Conservation (phyloP, 1,140 invertebrate genomes). For the Drosophila lowei region DNA sequence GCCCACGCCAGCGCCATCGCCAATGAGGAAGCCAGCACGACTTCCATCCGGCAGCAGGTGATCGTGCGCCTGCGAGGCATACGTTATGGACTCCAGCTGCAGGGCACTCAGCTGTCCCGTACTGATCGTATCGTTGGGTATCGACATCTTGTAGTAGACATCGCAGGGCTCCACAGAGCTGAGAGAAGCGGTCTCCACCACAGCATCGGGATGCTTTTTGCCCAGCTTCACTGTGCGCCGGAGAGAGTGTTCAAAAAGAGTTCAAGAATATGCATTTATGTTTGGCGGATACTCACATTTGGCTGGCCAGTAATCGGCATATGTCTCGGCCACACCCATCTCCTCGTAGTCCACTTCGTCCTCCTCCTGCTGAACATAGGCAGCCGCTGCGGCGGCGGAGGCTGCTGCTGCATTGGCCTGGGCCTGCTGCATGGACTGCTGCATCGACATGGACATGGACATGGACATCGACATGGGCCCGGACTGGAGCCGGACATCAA, state of each 20-base stretch:
- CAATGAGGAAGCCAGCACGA: slow-evolving; percentile 97
- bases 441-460: background rate
- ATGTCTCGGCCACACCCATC: slow-evolving; percentile 98
- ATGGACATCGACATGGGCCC: slow-evolving; percentile 4
- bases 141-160: slow-evolving; percentile 93
- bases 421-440: background rate
- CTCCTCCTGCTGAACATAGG: slow-evolving; percentile 85
- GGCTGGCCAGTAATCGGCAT: slow-evolving; percentile 98
- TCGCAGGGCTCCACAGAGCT: slow-evolving; percentile 98
- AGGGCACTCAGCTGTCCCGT: slow-evolving; percentile 95
- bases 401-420: slow-evolving; percentile 29
- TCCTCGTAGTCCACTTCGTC: slow-evolving; percentile 98
- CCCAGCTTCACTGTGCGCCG: slow-evolving; percentile 92
- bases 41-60: slow-evolving; percentile 94
- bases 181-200: slow-evolving; percentile 98
- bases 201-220: slow-evolving; percentile 98
- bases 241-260: too few relatives aligned
- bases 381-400: slow-evolving; percentile 17
- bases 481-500: background rate
- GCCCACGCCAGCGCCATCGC: slow-evolving; percentile 99
- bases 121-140: slow-evolving; percentile 94
- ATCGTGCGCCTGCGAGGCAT: slow-evolving; percentile 98
- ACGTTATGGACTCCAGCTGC: slow-evolving; percentile 98
- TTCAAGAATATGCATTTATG: too few relatives aligned
- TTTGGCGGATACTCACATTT: slow-evolving; percentile 88